Base-by-base conservation (phyloP, 2,113 vertebrate genomes). In the Jaculus jaculus region DNA sequence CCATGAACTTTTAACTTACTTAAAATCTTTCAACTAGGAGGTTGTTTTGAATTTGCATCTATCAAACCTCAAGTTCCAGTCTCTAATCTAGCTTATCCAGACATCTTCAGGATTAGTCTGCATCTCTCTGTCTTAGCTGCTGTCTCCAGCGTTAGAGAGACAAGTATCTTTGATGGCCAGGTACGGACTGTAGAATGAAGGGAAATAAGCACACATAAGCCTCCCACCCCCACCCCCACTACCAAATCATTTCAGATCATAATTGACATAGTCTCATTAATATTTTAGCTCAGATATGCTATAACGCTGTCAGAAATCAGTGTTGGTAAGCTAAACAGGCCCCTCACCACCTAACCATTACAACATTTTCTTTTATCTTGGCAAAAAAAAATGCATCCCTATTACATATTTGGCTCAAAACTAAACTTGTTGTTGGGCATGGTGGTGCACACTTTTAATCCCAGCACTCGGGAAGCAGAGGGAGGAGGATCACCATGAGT, bases 391-490 rank as follows among this genome's bases (percentile, higher is more conserved):
- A 66, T 39, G 26, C n/a, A 30, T 74, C 26, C 60, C 26, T 66
- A 18, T 80, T 58, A 71, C 28, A 93, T 72, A 42, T 30, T 61
- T 75, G 72, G 34, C n/a, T 91, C 92, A 77, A 84, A 92, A 51
- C 28, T 58, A 81, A 94, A 75, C 60, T 86, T 84, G 37, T 51
- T 47, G 42, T 8, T 8, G 8, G 42, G 42, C 8, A 8, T 47
- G 42, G 42, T 47, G 42, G 42, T 47, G 42, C 42, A 47, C 8
- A 6, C 42, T 8, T 47, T 47, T 47, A 47, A 47, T 8, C 42
- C 42, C 42, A 47, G 42, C 42, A 47, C 42, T 47, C 8, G 42
- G 42, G 42, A 6, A 8, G 42, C 42, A 47, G 42, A 47, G 42
- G 42, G 5, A 47, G 8, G 42, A 47, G 42, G 42, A 47, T 47